These are phyloP conservation scores for Mormyrops boulengeri DNA, from an alignment of 2,797 vertebrate genomes.

Conservation along the genomic window DNA sequence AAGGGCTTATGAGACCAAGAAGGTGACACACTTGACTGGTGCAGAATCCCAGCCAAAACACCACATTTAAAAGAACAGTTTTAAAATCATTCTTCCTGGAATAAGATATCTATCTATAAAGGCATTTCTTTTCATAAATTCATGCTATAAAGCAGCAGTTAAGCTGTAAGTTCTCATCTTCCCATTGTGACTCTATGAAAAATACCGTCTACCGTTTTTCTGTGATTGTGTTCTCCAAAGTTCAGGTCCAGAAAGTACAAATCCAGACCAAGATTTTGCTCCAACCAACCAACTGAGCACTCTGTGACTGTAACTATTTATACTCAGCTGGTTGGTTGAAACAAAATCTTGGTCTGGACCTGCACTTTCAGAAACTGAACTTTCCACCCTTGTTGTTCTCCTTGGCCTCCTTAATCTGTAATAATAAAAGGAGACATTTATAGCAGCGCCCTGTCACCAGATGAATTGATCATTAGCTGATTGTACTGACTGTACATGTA, in stretches of 20 bases:
- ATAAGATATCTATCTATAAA: not conserved
- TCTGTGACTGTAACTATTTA: not conserved
- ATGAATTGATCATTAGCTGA: not conserved
- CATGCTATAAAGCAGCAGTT: not conserved
- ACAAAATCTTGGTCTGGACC: not conserved
- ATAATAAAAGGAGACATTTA: not conserved
- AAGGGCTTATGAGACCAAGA: not conserved
- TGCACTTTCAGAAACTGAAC: not conserved
- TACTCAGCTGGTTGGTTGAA: not conserved
- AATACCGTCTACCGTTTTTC: not conserved
- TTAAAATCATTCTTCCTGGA: not conserved
- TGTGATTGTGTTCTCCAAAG: not conserved
- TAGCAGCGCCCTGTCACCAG: not conserved
- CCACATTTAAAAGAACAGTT: not conserved
- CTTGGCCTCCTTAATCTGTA: not conserved
- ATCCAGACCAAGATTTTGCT: not conserved
- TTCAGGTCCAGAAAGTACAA: not conserved
- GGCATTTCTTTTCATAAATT: not conserved
- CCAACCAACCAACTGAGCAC: not conserved
- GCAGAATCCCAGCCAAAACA: not conserved
- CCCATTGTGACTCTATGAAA: not conserved
- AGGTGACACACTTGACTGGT: not conserved
- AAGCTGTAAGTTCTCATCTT: not conserved
- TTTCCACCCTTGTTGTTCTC: not conserved
- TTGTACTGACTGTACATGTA: not conserved